Evolutionary conservation across 2,113 vertebrate species (phyloP), one percentile per base, ranked within the genome.

Genomic region (Hassar affinis): DNA sequence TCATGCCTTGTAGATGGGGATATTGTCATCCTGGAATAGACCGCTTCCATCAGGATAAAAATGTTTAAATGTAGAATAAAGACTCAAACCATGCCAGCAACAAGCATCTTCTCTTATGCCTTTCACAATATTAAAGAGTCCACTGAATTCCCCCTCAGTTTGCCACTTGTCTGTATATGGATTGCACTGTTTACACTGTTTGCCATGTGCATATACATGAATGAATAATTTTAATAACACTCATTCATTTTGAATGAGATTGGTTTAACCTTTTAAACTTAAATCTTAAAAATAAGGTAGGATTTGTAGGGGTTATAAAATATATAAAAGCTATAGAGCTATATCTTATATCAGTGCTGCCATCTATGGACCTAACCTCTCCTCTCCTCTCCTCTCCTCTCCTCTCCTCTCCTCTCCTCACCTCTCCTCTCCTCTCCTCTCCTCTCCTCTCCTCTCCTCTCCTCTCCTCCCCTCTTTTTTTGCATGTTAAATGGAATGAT

Each of bases 331-430:
- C 56, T 51, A 49, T 71, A 33, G 35, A 71, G 69, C 85, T 87
- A 80, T 87, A 91, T 89, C 89, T 90, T 86, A 90, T 88, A 78
- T 82, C 89, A 87, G 90, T 95, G 93, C 94, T 95, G 95, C 94
- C 94, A 93, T 91, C 93, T 90, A 91, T 93, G 94, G 94, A 94
- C 85, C 88, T 80, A 86, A 72, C 30, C 17, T 8, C 75, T 52
- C n/a, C 27, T 30, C 22, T 52, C 27, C n/a, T 0, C 27, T n/a
- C 30, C 25, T 6, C 6, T 35, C 45, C 2, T 9, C 6, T 0
- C 6, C 42, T 69, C 20, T 2, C 25, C 27, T 51, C n/a, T 15
- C 45, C 27, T 30, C n/a, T 9, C 33, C 56, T 78, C 86, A 87
- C 75, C 80, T 84, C 35, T 25, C 88, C 88, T 90, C 86, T 81